Percentiles rank a stretch among this genome's conserved stretches.
Evolutionary conservation across 2,113 vertebrate species (phyloP).

Genomic region (Hipposideros armiger): DNA sequence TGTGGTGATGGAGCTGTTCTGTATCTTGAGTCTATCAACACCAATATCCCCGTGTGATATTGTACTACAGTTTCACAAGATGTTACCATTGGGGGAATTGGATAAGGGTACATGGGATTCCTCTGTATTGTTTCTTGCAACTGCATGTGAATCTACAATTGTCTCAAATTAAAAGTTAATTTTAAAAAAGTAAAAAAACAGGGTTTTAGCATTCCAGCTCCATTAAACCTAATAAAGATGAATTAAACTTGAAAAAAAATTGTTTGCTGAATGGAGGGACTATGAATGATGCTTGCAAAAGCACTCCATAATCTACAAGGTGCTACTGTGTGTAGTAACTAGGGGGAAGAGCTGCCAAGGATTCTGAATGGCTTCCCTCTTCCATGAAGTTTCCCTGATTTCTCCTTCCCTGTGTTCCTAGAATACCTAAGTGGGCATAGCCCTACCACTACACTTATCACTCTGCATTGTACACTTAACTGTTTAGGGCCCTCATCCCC

Average conservation of each 20-base stretch:
- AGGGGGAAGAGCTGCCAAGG: not conserved
- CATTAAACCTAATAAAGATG: constrained; percentile 11
- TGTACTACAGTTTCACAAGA: not conserved
- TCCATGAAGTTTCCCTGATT: constrained; percentile 35
- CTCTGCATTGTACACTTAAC: not conserved
- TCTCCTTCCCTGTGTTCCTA: not conserved
- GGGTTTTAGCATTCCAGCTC: not conserved
- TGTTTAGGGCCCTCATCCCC: not conserved
- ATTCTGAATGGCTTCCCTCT: constrained; percentile 6
- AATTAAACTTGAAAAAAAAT: not conserved
- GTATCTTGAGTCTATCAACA: not conserved
- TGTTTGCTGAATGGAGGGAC: not conserved
- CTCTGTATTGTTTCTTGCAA: not conserved
- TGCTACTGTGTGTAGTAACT: not conserved
- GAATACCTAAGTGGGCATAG: not conserved
- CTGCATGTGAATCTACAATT: not conserved
- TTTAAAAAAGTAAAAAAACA: not conserved
- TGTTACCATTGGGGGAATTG: not conserved
- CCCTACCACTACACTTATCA: not conserved
- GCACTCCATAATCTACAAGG: not conserved
- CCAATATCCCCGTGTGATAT: not conserved
- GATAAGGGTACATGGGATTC: not conserved
- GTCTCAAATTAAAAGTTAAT: constrained; percentile 32
- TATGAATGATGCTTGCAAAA: not conserved
- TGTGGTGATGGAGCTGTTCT: too few species aligned